Evolutionary conservation across 2,797 vertebrate species (phyloP), one percentile per base, ranked within the genome.

Genomic region (Aeoliscus strigatus): DNA sequence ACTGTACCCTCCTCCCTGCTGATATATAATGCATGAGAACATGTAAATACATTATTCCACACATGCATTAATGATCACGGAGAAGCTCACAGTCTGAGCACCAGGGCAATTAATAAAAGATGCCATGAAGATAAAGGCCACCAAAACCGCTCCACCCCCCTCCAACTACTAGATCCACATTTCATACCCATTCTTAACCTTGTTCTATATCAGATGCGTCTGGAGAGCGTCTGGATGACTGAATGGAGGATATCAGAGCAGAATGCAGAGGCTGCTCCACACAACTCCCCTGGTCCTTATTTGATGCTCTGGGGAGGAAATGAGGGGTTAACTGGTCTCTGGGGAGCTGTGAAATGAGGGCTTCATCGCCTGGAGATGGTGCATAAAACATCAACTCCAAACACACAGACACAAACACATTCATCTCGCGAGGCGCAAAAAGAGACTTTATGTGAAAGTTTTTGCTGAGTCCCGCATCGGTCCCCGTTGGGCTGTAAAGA

Each of bases 101-200:
- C 75, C 67, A 48, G 65, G 66, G 71, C 77, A 84, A 86, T 89
- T 88, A 87, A 87, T 88, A 86, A 87, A 86, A 86, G 76, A 87
- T 86, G 75, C 48, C 17, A 40, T 36, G 8, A 59, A 56, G 70
- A 84, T 80, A 82, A 81, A 72, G 70, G 66, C 68, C 48, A 48
- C 29, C 24, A 25, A 29, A 52, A 44, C 34, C 51, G n/a, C 55
- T 47, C 30, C 36, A 39, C 8, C 13, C 56, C 47, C 25, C 46
- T 70, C 38, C 71, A 51, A 62, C 52, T 58, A 42, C 68, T 81
- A 79, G 73, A 79, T 84, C 79, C 47, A 71, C 51, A 71, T 81
- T 83, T 81, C 71, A 81, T 75, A 72, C 73, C 74, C 75, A 73
- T 75, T 81, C 70, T 80, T 78, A 83, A 81, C 80, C 79, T 77